Conservation (phyloP, 2,888 invertebrate genomes). For the Exocentrus adspersus region DNA sequence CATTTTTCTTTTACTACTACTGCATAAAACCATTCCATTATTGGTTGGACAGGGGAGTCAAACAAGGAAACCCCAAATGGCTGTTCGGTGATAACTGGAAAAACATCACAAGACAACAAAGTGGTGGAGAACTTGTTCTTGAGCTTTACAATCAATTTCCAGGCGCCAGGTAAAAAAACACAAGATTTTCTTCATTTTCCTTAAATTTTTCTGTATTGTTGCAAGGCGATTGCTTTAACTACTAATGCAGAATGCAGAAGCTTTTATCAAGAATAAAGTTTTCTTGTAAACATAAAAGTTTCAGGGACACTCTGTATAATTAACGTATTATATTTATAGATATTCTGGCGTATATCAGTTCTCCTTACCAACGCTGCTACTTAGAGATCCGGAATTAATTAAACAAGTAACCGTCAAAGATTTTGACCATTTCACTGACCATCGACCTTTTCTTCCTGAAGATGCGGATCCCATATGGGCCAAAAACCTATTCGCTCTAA, state of each 20-base stretch:
- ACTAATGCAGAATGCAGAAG: not conserved
- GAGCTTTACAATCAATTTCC: constrained; percentile 40
- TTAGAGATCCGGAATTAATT: constrained; percentile 69
- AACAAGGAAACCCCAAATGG: constrained; percentile 37
- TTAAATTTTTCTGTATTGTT: no score
- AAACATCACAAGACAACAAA: constrained; percentile 32
- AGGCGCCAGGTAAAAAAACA: constrained; percentile 39
- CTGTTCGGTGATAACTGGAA: constrained; percentile 42
- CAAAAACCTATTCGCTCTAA: constrained; percentile 55
- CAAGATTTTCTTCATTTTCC: no score
- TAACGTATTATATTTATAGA: constrained; percentile 31
- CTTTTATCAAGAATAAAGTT: no score
- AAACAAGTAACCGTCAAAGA: constrained; percentile 70
- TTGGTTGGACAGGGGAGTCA: constrained; percentile 40
- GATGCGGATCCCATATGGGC: constrained; percentile 64
- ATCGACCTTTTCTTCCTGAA: constrained; percentile 49
- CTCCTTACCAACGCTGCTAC: constrained; percentile 62
- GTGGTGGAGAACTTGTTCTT: constrained; percentile 34
- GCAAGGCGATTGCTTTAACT: not conserved
- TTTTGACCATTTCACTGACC: constrained; percentile 70
- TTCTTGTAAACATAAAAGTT: not conserved
- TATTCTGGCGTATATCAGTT: constrained; percentile 52
- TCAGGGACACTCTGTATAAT: no score
- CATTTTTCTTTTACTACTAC: constrained; percentile 23
- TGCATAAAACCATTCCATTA: constrained; percentile 34